Evolutionary conservation across 2,888 invertebrate genomes (phyloP).

Genomic region (Protodeltote pygarga): DNA sequence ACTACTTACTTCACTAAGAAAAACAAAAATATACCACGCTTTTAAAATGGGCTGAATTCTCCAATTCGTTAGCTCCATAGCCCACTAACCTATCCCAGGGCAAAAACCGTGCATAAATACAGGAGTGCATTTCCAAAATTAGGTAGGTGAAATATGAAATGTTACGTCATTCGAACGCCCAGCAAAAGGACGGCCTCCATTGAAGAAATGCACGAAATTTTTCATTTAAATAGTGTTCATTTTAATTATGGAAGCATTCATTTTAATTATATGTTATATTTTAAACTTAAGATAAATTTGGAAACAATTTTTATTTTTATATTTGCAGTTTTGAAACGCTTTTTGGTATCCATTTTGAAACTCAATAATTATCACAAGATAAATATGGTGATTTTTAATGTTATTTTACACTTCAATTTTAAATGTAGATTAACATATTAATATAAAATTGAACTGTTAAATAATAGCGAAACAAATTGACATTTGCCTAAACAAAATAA

Average conservation of each 20-base stretch:
- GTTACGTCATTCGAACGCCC: constrained; percentile 32
- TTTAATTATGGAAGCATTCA: constrained; percentile 23
- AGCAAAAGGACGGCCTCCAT: constrained; percentile 29
- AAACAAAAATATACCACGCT: not conserved
- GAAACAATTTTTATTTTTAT: constrained; percentile 4
- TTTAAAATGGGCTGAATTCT: not conserved
- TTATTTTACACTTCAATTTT: not conserved
- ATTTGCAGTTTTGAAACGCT: not conserved
- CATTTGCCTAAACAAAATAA: not conserved
- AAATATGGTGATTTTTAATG: not conserved
- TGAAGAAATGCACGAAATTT: constrained; percentile 28
- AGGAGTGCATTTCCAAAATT: constrained; percentile 34
- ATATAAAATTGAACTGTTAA: no score
- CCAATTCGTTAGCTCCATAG: not conserved
- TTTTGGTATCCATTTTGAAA: not conserved
- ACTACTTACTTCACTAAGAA: not conserved
- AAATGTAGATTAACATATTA: not conserved
- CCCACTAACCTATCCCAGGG: constrained; percentile 6
- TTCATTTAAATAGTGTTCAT: constrained; percentile 34
- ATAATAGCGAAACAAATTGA: not conserved
- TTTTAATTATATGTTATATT: not conserved
- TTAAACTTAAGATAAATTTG: not conserved
- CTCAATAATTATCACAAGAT: not conserved
- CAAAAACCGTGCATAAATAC: constrained; percentile 12
- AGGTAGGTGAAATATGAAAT: constrained; percentile 19